Evolutionary conservation across 2,113 vertebrate species (phyloP), one percentile per base, ranked within the genome.

Genomic region (Asarcornis scutulata): DNA sequence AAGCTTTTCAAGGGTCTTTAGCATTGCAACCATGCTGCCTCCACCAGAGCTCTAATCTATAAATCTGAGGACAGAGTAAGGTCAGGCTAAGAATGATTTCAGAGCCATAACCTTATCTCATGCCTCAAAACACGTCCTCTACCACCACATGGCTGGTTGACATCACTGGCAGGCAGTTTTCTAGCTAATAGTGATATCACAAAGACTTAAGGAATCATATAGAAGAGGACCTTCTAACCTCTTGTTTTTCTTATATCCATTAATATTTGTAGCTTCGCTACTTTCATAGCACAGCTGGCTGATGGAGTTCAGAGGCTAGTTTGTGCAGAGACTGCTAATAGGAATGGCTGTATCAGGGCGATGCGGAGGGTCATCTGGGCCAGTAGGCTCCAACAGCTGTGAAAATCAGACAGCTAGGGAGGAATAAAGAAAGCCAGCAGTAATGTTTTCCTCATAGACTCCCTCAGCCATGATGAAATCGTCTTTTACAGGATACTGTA

Each of bases 1-100:
- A 94, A 96, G 83, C 22, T 90, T 93, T 95, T 64, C 13, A 27
- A 92, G n/a, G 69, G 21, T 68, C 60, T 58, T 91, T 72, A 96
- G 42, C 68, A 60, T 11, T 89, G 34, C 76, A 78, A 56, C 38
- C 56, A 68, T 2, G 7, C 31, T 75, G 52, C 32, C 77, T 75
- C 78, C 52, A 52, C 32, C 75, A 91, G 68, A 52, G 64, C 60
- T 56, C n/a, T 32, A 85, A 89, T 66, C 84, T 68, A 48, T 86
- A 77, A 75, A 93, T 36, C 79, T 78, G 53, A 88, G 82, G 77
- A 85, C 63, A 85, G 36, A 67, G 31, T 75, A 93, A 95, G 68
- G 91, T 75, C 76, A 29, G 52, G 12, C 34, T 75, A 83, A 53
- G 36, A 83, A 53, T 52, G 29, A 86, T 88, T 91, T 91, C 76